Evolutionary conservation across 2,113 vertebrate genomes (phyloP).

Genomic region (Suricata suricatta): DNA sequence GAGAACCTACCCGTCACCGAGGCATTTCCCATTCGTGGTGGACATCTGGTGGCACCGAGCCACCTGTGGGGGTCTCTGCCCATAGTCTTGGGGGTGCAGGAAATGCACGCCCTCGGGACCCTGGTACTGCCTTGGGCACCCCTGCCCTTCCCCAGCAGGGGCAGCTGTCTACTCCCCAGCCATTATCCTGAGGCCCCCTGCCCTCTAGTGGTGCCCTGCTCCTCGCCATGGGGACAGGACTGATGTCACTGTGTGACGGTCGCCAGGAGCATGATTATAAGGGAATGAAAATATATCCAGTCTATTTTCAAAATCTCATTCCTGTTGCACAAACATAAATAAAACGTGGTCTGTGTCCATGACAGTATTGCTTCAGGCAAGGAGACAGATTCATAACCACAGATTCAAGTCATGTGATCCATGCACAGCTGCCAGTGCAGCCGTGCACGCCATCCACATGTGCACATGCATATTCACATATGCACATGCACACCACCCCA

Average conservation of each 20-base stretch:
- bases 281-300: background rate
- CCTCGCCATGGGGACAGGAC: background rate
- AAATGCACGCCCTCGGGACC: background rate
- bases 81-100: background rate
- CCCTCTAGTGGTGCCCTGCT: background rate
- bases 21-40: fast-evolving
- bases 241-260: background rate
- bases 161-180: background rate
- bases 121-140: background rate
- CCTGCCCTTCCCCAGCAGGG: background rate
- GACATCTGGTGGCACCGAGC: background rate
- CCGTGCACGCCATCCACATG: too few relatives aligned
- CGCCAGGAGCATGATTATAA: background rate
- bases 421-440: background rate
- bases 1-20: fast-evolving
- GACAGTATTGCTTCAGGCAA: background rate
- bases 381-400: background rate
- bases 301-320: slow-evolving; percentile 32
- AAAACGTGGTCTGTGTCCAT: slow-evolving; percentile 25
- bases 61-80: background rate
- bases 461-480: fast-evolving
- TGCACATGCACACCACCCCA: too few relatives aligned
- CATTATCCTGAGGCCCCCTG: background rate
- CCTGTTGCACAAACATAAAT: slow-evolving; percentile 42
- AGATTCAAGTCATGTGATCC: background rate